Evolutionary conservation across 2,113 vertebrate genomes (phyloP), one percentile per base, ranked within the genome.

Genomic region (Cichladusa arquata): DNA sequence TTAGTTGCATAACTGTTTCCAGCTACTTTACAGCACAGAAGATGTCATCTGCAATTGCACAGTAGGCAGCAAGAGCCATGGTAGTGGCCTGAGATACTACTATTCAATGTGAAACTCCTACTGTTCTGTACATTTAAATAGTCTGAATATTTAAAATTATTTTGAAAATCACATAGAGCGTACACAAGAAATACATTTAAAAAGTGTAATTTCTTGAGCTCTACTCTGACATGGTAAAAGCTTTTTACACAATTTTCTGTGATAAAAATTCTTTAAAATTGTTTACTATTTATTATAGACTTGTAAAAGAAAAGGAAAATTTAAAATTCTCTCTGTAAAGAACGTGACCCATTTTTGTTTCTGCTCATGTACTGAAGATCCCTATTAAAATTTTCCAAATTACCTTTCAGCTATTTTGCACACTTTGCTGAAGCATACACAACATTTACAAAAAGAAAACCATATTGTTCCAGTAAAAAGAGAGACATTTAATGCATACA

Each of bases 1-100:
- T 81, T 61, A 87, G 89, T 79, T 87, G 72, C 53, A 40, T 73
- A 91, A 95, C 77, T 76, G 31, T 62, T 92, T 69, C 71, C 78
- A 95, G 51, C 7, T 0, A 1, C 86, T 91, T 84, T 42, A 44
- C 40, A 69, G 61, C 44, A 85, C 47, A 74, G 57, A 84, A 74
- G 48, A 84, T 89, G 80, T 85, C 81, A 91, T 87, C 88, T 85
- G 82, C 80, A 81, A 74, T 45, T 0, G 0, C 77, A 95, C 84
- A 85, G 77, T 65, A 89, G 65, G 84, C 73, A 95, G 60, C 31
- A 81, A 42, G 31, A 65, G 61, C 0, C 4, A 88, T 33, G 53
- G 72, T 53, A 87, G 57, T 89, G 81, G 77, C 62, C 53, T 36
- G 22, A 86, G 72, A 78, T 81, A 87, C n/a, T n/a, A 71, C 60